Evolutionary conservation across 2,888 invertebrate species (phyloP), one percentile per base, ranked within the genome.

Genomic region (Hemicrepidius hirtus): DNA sequence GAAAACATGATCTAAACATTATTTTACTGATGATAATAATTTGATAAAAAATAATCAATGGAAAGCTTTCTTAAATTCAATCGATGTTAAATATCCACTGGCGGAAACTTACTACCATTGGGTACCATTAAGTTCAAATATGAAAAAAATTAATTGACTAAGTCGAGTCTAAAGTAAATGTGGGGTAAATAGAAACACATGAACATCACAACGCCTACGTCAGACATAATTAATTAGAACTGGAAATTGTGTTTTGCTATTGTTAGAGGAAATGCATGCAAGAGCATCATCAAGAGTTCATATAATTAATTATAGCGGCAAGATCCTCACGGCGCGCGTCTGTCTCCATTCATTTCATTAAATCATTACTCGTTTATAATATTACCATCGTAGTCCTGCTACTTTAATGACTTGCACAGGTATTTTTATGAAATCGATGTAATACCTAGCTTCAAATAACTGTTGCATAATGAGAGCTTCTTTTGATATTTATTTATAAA

Each of bases 401-500:
- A 24, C 32, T 24, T 53, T 53, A 53, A 53, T 53, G 28, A 28
- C 13, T 3, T 28, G 28, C 28, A 13, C 18, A 13, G 6, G 10
- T 1, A 12, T 53, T 53, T 53, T 53, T 53, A 32, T 7, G 3
- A 13, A 53, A 32, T 32, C 28, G 50, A 50, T 20, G 24, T 50
- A 50, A 50, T 50, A 50, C 3, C 24, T 24, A 24, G 24, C 50
- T 16, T 35, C 32, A 35, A 35, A 55, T 57, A 57, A 37, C 57
- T 57, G 37, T 24, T 37, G n/a, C 18, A 37, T 40, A 57, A 57
- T 37, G 20, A 37, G 35, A 35, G 35, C 37, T 37, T 18, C 57
- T 32, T 57, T 57, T 57, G 10, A 37, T 57, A 35, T 13, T 35
- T 55, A 16, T 53, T 53, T 53, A 35, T 55, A 55, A 55, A 35